phyloP scores from a whole-genome alignment of 2,888 invertebrate species.

The Notocelia uddmanniana region DNA sequence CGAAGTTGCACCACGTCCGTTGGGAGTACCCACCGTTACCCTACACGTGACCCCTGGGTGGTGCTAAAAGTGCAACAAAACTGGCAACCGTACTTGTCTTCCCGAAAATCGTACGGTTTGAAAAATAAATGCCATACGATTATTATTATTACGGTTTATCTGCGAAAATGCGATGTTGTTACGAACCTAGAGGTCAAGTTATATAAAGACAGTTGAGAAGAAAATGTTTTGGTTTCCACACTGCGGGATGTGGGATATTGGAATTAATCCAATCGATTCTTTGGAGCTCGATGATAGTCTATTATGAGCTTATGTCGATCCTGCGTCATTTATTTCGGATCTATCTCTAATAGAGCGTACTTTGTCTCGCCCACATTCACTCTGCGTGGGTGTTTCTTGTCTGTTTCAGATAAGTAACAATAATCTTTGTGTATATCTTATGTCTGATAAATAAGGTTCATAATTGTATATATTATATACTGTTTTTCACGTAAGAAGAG shows the following conservation, averaged over 20 bases:
- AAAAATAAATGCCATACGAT: no score
- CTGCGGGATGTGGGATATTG: background rate
- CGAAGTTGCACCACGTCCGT: no score
- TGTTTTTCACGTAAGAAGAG: no score
- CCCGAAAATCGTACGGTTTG: no score
- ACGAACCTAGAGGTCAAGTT: constrained; percentile 1
- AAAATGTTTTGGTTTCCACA: background rate
- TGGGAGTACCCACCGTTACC: no score
- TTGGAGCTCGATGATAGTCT: constrained; percentile 1
- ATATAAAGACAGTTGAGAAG: background rate
- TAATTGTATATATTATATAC: background rate
- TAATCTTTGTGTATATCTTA: background rate
- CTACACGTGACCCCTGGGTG: no score
- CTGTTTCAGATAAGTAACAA: background rate
- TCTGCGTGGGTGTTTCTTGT: background rate
- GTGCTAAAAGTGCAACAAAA: no score
- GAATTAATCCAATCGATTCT: constrained; percentile 5
- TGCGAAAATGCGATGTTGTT: background rate
- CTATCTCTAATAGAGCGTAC: constrained; percentile 19
- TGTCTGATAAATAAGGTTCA: background rate
- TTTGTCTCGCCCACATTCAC: constrained; percentile 8
- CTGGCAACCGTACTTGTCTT: no score
- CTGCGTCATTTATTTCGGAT: constrained; percentile 1
- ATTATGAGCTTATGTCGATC: constrained; percentile 6
- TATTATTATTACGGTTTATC: no score